Evolutionary conservation across 2,888 invertebrate genomes (phyloP).

Genomic region (Nycteola revayana): DNA sequence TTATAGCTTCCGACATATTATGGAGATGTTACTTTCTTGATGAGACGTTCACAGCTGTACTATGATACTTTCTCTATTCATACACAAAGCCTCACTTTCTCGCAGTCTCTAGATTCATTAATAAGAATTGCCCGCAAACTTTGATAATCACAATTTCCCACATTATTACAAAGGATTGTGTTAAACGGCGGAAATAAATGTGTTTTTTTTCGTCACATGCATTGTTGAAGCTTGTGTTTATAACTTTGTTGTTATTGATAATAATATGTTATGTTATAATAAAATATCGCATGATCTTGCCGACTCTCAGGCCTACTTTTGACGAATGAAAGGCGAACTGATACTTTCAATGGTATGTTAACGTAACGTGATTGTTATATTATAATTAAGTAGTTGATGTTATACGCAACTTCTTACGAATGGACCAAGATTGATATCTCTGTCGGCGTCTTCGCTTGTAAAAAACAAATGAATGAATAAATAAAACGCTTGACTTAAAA

Average conservation of each 20-base stretch:
- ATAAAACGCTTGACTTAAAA: no score
- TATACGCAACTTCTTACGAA: no score
- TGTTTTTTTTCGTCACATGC: conserved; percentile 26
- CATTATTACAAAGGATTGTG: conserved; percentile 51
- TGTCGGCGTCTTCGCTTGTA: no score
- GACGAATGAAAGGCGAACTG: not conserved
- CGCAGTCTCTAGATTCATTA: conserved; percentile 49
- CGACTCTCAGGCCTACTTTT: conserved; percentile 16
- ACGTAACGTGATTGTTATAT: no score
- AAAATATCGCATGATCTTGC: conserved; percentile 15
- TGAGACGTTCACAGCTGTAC: conserved; percentile 46
- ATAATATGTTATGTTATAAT: conserved; percentile 23
- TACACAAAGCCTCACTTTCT: conserved; percentile 66
- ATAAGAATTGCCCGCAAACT: conserved; percentile 58
- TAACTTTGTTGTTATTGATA: conserved; percentile 13
- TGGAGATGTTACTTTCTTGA: conserved; percentile 57
- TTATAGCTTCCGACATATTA: conserved; percentile 35
- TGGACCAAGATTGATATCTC: no score
- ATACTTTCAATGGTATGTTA: conserved; percentile 6
- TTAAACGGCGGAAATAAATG: conserved; percentile 42
- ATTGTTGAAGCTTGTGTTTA: conserved; percentile 28
- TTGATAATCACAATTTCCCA: conserved; percentile 53
- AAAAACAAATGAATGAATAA: no score
- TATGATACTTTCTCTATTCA: conserved; percentile 74
- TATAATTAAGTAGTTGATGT: no score